Conservation (phyloP, 1,140 invertebrate genomes). For the Drosophila cardini region DNA sequence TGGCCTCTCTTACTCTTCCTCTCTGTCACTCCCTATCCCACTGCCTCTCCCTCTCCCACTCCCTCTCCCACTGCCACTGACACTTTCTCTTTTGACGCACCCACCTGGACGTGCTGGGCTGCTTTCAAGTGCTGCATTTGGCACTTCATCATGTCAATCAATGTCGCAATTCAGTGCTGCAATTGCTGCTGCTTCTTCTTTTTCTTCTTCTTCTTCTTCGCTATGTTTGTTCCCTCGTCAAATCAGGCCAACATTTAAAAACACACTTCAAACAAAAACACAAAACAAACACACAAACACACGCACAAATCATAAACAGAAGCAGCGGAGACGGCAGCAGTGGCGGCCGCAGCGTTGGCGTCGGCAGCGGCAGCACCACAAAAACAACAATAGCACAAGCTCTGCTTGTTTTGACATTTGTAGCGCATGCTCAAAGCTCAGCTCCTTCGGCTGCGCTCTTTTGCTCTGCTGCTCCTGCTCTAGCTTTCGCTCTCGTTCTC, state of each 20-base stretch:
- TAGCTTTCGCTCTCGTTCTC: background rate
- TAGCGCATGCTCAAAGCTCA: conserved; percentile 53
- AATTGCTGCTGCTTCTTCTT: conserved; percentile 4
- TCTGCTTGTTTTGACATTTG: conserved; percentile 65
- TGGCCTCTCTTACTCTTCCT: background rate
- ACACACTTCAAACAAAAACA: conserved; percentile 57
- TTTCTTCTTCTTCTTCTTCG: conserved; percentile 23
- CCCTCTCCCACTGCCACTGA: background rate
- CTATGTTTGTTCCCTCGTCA: conserved; percentile 36
- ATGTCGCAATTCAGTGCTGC: conserved; percentile 34
- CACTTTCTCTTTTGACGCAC: background rate
- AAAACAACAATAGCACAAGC: conserved; percentile 36
- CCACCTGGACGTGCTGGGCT: conserved; percentile 12
- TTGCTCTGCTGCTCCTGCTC: conserved; percentile 20
- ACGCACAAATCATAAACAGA: conserved; percentile 8
- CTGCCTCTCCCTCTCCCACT: background rate
- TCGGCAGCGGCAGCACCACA: background rate
- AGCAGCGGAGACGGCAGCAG: background rate
- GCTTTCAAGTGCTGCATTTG: conserved; percentile 60
- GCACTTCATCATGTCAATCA: conserved; percentile 66
- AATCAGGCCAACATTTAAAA: conserved; percentile 70
- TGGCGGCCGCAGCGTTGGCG: too few relatives aligned
- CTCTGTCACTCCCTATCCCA: background rate
- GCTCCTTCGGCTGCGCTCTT: conserved; percentile 5
- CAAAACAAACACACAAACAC: conserved; percentile 16